Evolutionary conservation across 2,888 invertebrate species (phyloP).

Genomic region (Sinopyrophorus schimmeli): DNA sequence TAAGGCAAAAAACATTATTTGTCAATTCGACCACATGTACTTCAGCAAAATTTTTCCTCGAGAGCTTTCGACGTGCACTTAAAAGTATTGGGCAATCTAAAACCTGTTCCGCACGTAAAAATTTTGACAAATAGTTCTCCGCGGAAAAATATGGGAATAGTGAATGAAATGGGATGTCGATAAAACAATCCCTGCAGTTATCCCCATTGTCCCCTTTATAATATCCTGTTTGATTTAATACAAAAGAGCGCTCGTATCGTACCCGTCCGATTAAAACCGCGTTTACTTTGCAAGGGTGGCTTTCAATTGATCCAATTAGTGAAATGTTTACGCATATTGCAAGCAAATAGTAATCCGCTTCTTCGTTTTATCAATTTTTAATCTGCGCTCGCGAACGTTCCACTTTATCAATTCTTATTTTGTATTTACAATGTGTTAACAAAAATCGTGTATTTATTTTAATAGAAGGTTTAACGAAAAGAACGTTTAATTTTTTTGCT

Average conservation of each 20-base stretch:
- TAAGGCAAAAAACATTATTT: too few relatives aligned
- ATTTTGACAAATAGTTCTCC: too few relatives aligned
- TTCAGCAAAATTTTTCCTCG: too few relatives aligned
- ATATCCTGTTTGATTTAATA: constrained; percentile 28
- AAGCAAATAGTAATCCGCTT: constrained; percentile 17
- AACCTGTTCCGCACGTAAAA: too few relatives aligned
- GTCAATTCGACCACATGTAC: too few relatives aligned
- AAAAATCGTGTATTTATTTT: not conserved
- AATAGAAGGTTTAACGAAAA: constrained; percentile 17
- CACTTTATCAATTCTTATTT: constrained; percentile 12
- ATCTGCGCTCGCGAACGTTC: not conserved
- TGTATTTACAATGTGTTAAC: constrained; percentile 10
- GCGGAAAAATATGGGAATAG: too few relatives aligned
- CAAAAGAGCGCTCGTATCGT: constrained; percentile 31
- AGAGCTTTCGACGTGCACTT: too few relatives aligned
- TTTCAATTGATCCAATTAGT: constrained; percentile 36
- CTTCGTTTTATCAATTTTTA: constrained; percentile 3
- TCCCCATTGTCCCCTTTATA: constrained; percentile 16
- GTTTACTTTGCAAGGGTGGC: constrained; percentile 28
- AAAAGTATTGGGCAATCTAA: too few relatives aligned
- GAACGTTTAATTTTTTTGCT: constrained; percentile 9
- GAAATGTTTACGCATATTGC: constrained; percentile 27
- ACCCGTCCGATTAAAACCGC: constrained; percentile 27
- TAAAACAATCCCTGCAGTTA: constrained; percentile 14
- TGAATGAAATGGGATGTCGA: not conserved